phyloP scores from a whole-genome alignment of 2,113 vertebrate species.

The Neotoma lepida region DNA sequence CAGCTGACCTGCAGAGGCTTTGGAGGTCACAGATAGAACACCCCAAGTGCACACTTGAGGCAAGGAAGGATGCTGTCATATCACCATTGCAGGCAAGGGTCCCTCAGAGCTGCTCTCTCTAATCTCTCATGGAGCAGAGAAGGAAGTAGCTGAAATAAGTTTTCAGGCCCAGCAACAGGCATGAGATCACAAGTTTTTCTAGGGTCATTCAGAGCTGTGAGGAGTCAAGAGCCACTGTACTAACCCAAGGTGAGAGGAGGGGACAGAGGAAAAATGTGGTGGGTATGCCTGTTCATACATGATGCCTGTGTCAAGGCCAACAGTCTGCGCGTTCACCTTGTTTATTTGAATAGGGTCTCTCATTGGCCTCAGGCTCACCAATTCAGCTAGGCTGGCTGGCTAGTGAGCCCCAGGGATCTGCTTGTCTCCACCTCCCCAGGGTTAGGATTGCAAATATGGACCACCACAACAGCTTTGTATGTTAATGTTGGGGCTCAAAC shows the following conservation, averaged over 20 bases:
- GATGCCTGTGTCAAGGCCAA: not conserved
- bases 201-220: no score
- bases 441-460: not conserved
- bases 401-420: not conserved
- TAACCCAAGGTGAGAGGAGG: not conserved
- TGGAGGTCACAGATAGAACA: not conserved
- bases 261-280: not conserved
- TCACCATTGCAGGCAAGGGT: not conserved
- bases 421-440: not conserved
- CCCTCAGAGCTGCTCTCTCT: not conserved
- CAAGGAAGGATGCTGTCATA: not conserved
- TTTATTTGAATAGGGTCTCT: not conserved
- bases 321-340: not conserved
- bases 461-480: not conserved
- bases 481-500: not conserved
- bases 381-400: not conserved
- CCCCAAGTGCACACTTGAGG: not conserved
- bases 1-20: not conserved
- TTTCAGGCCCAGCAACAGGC: not conserved
- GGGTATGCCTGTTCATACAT: not conserved
- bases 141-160: not conserved
- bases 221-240: fast-evolving
- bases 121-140: not conserved
- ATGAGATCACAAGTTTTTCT: not conserved
- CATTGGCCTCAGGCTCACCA: not conserved